Evolutionary conservation across 2,888 invertebrate genomes (phyloP), one percentile per base, ranked within the genome.

Genomic region (Eupithecia exiguata): DNA sequence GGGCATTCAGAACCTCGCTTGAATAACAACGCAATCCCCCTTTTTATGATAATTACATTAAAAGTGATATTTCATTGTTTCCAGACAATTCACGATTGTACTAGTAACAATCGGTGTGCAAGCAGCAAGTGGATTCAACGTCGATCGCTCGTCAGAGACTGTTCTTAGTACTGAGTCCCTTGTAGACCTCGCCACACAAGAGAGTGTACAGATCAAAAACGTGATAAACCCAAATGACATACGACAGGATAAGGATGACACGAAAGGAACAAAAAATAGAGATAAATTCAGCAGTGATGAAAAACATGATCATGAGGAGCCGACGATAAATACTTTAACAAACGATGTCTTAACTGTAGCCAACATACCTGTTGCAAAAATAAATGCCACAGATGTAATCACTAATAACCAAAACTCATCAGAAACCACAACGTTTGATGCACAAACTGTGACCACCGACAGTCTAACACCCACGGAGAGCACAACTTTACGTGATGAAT

Each of bases 21-120:
- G 53, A 53, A 10, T 53, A 10, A 10, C 21, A 46, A 46, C 21
- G 21, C 21, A 10, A 53, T 21, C 0, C 21, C n/a, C 21, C 53
- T 61, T 30, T 30, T 30, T 30, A 30, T 46, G 6, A 2, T n/a
- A 1, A 46, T 46, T 18, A 46, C 6, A 61, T 30, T 61, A 14
- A 70, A 65, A 61, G 9, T 36, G 25, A 38, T n/a, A 38, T 68
- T 62, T 69, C 74, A 83, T 71, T 53, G 10, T 76, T 92, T 92
- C 72, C 92, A 93, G 93, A 87, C 89, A 86, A 84, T 84, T 89
- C 83, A 86, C 86, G 85, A 84, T 90, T 81, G 85, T 84, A 77
- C 81, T 90, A 76, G 83, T 83, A 83, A 83, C 84, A 79, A 80
- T 86, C 78, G 82, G 84, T 74, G 85, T 84, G 81, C 84, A 85